Evolutionary conservation across 2,888 invertebrate genomes (phyloP), one percentile per base, ranked within the genome.

Genomic region (Coleophora flavipennella): DNA sequence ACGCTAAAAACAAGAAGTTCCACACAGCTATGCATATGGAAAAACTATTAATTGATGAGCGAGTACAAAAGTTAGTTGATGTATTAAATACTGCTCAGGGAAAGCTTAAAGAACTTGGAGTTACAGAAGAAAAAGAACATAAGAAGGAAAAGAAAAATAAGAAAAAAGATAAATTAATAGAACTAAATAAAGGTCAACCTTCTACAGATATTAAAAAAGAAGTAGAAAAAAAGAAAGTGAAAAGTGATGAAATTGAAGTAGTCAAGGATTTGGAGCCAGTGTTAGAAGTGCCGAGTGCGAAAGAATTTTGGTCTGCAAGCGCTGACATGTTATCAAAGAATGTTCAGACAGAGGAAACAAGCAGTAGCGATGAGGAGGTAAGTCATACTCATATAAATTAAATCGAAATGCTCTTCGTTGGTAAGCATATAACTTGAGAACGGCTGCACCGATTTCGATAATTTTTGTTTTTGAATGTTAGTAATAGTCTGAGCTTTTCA

Each of bases 321-420:
- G 45, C 48, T 3, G 60, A 60, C 0, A 45, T 35, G 8, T 39
- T 47, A 8, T 9, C 47, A 0, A 55, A 55, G 31, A 50, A 43
- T 1, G 54, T 45, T 0, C 45, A 51, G 13, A 59, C 61, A 10
- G 68, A 69, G 1, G 66, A 66, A 0, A 67, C 68, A 0, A 80
- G 76, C 36, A 77, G 75, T 38, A 78, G 81, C 38, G 84, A 78
- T 12, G 84, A 84, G 33, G 83, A 84, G 70, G 84, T 84, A 42
- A 44, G 67, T 58, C n/a, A 33, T 10, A 31, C 31, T 3, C 13
- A 25, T 26, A 12, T 13, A 2, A 13, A 14, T n/a, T n/a, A 20
- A 10, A 26, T 31, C 6, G 20, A 20, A 4, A 20, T 6, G 20
- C 6, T 4, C 20, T 6, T 4, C 20, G n/a, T n/a, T n/a, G n/a